A percentile compares a stretch with the other conserved stretches of the same genome.
Conservation (phyloP, 2,113 vertebrate genomes). For the Heterotilapia buettikoferi region DNA sequence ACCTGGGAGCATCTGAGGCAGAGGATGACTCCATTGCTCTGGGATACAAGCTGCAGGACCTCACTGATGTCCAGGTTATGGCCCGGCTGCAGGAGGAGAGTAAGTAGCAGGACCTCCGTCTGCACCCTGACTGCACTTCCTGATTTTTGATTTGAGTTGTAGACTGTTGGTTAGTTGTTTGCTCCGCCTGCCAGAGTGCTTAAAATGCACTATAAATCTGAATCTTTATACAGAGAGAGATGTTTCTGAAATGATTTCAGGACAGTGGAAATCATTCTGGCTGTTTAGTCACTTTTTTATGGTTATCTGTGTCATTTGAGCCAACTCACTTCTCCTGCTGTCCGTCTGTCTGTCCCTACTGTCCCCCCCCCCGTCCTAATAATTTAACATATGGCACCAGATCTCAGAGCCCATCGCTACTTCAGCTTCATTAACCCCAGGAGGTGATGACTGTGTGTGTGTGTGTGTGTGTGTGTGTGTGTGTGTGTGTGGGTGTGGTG, state of each 20-base stretch:
- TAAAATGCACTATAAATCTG: neutral
- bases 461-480: neutral
- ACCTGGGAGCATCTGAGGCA: slow-evolving; percentile 75
- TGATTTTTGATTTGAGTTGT: neutral
- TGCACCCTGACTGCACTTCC: neutral
- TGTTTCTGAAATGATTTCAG: neutral
- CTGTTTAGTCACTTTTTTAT: neutral
- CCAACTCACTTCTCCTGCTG: neutral
- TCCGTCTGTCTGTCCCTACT: neutral
- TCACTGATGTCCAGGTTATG: slow-evolving; percentile 96
- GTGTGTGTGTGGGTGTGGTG: neutral
- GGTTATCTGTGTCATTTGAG: neutral
- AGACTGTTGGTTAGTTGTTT: neutral
- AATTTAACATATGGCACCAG: slow-evolving; percentile 45
- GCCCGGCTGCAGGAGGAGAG: slow-evolving; percentile 96
- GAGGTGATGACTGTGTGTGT: slow-evolving; percentile 41
- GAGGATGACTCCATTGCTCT: slow-evolving; percentile 85
- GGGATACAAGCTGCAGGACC: slow-evolving; percentile 92
- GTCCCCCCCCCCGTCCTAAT: slow-evolving; percentile 23
- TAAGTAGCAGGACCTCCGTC: slow-evolving; percentile 55
- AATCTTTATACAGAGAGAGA: neutral
- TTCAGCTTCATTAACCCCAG: slow-evolving; percentile 68
- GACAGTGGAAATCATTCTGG: neutral
- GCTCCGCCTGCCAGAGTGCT: neutral
- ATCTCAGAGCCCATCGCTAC: slow-evolving; percentile 68